Evolutionary conservation across 2,888 invertebrate species (phyloP), one percentile per base, ranked within the genome.

Genomic region (Sphinx pinastri): DNA sequence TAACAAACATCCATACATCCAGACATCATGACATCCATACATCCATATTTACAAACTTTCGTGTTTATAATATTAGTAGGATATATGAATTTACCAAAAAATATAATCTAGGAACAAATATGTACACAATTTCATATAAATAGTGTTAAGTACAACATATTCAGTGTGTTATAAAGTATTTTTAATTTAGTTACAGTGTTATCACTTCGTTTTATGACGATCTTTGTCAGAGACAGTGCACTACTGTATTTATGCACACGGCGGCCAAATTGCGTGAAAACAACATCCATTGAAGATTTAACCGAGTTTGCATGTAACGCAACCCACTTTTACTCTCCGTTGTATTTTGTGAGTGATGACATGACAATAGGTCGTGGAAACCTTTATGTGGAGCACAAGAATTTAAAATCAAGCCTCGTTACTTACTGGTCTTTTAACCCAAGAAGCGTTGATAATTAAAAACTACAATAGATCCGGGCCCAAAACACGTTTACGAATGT

Each of bases 261-360:
- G 52, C 14, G 51, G 49, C n/a, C 12, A 59, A 14, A 67, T 71
- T 68, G 69, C 70, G 71, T 71, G 72, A 66, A 71, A 66, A 71
- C 67, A 45, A 45, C 71, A 59, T 70, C 67, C 68, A 70, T 73
- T 73, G 74, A 71, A 71, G 74, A 73, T 71, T 71, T 70, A 73
- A 66, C 69, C 71, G 73, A 66, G 69, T 71, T 71, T 45, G 67
- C 67, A 70, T 70, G 70, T 52, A 63, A 38, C 52, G 58, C 54
- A 71, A 66, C 71, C 71, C 63, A 71, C 71, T 73, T 71, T 71
- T 71, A 67, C 71, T 68, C 71, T 67, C 31, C 19, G 70, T 68
- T 52, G 68, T 70, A 63, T 73, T 47, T 70, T 67, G 68, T 47
- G 55, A 59, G 11, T 57, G 59, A 52, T 47, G 73, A 57, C 70